A percentile compares a stretch with the other conserved stretches of the same genome.
These are phyloP conservation scores for Drosophila erecta DNA, from an alignment of 1,140 invertebrate genomes.

Conservation along the genomic window DNA sequence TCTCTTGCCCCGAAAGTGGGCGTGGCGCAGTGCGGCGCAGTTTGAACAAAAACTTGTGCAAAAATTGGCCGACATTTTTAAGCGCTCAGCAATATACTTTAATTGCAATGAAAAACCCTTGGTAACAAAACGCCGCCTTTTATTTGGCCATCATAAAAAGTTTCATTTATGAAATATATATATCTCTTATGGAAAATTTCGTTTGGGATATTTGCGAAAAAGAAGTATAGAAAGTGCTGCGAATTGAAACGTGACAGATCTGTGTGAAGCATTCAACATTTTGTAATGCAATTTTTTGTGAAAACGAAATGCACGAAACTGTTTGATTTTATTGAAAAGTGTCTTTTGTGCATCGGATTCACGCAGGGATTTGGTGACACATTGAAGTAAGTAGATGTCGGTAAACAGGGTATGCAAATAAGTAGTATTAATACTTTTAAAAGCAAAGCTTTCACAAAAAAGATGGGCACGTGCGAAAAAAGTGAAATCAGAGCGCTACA, in stretches of 20 bases:
- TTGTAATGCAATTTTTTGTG: background rate
- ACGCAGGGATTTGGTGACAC: too few relatives aligned
- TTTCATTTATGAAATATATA: background rate
- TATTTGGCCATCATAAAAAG: conserved; percentile 1
- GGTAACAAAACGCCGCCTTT: conserved; percentile 1
- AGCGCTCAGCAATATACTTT: conserved; percentile 8
- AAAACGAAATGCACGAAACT: too few relatives aligned
- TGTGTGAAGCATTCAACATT: background rate
- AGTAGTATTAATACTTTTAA: too few relatives aligned
- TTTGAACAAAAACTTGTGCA: conserved; percentile 6
- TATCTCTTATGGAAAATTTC: background rate
- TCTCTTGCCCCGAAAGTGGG: conserved; percentile 1
- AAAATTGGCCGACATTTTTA: conserved; percentile 6
- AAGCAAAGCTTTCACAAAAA: background rate
- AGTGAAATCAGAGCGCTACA: conserved; percentile 7
- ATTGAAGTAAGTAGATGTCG: too few relatives aligned
- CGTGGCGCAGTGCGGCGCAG: conserved; percentile 1
- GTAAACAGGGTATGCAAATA: too few relatives aligned
- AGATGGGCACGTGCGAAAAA: background rate
- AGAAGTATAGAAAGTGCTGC: background rate
- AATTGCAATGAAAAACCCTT: conserved; percentile 6
- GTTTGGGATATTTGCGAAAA: background rate
- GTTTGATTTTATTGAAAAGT: background rate
- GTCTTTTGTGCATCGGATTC: too few relatives aligned
- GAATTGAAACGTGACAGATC: background rate